phyloP scores from a whole-genome alignment of 2,888 invertebrate genomes.

The Hypomecis punctinalis region DNA sequence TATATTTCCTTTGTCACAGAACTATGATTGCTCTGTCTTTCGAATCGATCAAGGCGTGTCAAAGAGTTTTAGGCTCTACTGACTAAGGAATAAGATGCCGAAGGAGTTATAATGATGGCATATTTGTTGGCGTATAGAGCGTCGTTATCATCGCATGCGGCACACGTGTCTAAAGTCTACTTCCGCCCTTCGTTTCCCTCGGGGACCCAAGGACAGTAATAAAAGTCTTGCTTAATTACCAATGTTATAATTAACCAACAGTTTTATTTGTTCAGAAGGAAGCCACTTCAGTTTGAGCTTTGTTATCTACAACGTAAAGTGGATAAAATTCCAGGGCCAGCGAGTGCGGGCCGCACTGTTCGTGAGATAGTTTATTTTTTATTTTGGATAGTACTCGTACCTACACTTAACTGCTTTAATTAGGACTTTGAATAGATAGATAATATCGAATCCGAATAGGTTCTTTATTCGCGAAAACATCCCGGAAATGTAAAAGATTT shows the following conservation, averaged over 20 bases:
- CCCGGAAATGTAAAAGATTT: constrained; percentile 12
- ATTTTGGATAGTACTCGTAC: constrained; percentile 16
- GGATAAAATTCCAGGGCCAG: constrained; percentile 15
- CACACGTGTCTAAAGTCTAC: constrained; percentile 73
- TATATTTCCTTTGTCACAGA: constrained; percentile 58
- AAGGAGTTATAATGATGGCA: constrained; percentile 33
- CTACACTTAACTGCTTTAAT: constrained; percentile 24
- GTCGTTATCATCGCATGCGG: constrained; percentile 73
- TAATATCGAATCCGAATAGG: constrained; percentile 17
- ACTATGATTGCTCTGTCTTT: constrained; percentile 51
- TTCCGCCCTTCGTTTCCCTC: constrained; percentile 77
- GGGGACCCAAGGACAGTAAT: constrained; percentile 72
- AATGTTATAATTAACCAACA: constrained; percentile 61
- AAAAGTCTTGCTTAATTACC: constrained; percentile 73
- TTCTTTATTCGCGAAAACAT: constrained; percentile 29
- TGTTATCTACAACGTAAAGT: constrained; percentile 35
- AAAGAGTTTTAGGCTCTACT: constrained; percentile 43
- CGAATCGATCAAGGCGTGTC: constrained; percentile 31
- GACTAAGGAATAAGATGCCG: constrained; percentile 30
- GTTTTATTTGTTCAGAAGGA: constrained; percentile 51
- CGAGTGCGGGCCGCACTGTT: constrained; percentile 15
- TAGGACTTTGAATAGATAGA: constrained; percentile 33
- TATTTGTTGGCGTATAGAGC: constrained; percentile 48
- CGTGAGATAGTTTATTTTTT: constrained; percentile 37
- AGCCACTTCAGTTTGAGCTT: constrained; percentile 40